Evolutionary conservation across 2,113 vertebrate species (phyloP).

Genomic region (Rhinoderma darwinii): DNA sequence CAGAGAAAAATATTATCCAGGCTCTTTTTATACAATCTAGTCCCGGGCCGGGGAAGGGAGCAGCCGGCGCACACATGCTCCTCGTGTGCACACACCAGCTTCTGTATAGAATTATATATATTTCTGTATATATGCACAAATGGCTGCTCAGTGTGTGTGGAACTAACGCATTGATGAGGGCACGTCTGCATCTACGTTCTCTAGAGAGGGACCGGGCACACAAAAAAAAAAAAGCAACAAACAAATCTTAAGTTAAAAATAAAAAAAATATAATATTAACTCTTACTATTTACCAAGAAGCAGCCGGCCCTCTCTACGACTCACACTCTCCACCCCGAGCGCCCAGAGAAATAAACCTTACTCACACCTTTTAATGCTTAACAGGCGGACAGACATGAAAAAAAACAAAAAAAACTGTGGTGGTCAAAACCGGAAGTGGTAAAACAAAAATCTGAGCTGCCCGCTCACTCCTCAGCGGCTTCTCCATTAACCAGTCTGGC

Average conservation of each 20-base stretch:
- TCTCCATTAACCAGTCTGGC: conserved; percentile 30
- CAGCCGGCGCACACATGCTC: conserved; percentile 27
- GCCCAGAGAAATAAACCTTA: conserved; percentile 20
- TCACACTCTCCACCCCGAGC: conserved; percentile 1
- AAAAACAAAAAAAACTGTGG: background rate
- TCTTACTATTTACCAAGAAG: conserved; percentile 37
- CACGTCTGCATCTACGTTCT: background rate
- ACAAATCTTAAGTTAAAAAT: conserved; percentile 49
- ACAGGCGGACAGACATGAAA: background rate
- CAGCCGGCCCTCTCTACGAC: background rate
- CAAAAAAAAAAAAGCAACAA: conserved; percentile 28
- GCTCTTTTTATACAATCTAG: conserved; percentile 57
- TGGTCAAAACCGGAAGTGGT: background rate
- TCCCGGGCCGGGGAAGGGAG: conserved; percentile 5
- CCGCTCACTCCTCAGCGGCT: conserved; percentile 1
- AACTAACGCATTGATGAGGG: conserved; percentile 22
- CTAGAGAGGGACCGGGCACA: conserved; percentile 15
- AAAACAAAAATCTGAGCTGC: conserved; percentile 1
- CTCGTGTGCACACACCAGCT: background rate
- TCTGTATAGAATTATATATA: conserved; percentile 48
- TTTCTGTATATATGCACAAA: conserved; percentile 49
- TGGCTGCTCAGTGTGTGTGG: conserved; percentile 29
- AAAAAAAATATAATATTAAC: conserved; percentile 52
- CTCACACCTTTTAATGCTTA: background rate
- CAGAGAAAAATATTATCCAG: conserved; percentile 59